Conservation (phyloP, 2,888 invertebrate genomes). For the Stratiomys singularior region DNA sequence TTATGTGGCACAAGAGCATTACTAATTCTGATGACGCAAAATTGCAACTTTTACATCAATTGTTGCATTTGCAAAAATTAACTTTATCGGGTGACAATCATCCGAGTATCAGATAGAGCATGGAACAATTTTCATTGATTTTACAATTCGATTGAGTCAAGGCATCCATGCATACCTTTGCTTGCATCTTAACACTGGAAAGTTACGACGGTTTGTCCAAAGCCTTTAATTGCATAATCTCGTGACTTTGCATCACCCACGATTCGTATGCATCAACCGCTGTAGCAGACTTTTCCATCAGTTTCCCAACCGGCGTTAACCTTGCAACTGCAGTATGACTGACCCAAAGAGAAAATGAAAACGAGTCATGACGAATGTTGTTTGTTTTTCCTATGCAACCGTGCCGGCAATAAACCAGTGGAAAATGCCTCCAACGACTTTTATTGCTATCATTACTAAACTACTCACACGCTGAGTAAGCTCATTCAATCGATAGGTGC, state of each 20-base stretch:
- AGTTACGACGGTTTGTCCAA: not conserved
- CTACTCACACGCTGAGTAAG: not conserved
- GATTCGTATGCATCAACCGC: not conserved
- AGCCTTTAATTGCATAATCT: not conserved
- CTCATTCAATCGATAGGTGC: not conserved
- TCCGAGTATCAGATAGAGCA: too few species aligned
- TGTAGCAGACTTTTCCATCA: not conserved
- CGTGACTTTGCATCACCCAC: not conserved
- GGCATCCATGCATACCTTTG: too few species aligned
- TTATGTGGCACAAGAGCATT: too few species aligned
- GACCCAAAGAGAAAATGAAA: not conserved
- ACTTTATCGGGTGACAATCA: too few species aligned
- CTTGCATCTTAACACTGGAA: not conserved
- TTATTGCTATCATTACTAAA: not conserved
- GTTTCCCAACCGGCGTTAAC: not conserved
- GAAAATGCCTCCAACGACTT: not conserved
- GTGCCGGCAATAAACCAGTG: not conserved
- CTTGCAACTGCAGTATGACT: not conserved
- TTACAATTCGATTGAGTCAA: not conserved
- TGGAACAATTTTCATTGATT: not conserved
- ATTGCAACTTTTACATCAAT: too few species aligned
- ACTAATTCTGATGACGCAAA: too few species aligned
- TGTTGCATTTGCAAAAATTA: too few species aligned
- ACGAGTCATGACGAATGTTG: not conserved
- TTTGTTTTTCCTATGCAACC: not conserved